phyloP scores from a whole-genome alignment of 2,888 invertebrate genomes.

The Anaspis maculata region DNA sequence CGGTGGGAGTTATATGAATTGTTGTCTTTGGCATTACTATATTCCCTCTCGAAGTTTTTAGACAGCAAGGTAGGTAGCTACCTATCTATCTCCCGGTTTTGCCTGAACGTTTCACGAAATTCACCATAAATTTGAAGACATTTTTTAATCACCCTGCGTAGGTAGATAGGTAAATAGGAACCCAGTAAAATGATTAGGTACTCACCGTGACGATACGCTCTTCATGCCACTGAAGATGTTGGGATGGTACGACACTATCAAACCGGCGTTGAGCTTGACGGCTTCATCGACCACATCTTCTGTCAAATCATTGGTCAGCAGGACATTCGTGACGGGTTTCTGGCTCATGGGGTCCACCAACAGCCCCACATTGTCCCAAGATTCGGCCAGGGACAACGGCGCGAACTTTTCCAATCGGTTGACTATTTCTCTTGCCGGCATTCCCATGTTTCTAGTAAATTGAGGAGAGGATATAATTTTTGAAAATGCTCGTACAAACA shows the following conservation, averaged over 20 bases:
- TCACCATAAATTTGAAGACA: too few relatives aligned
- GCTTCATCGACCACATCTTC: slow-evolving; percentile 82
- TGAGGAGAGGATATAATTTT: too few relatives aligned
- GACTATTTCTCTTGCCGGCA: slow-evolving; percentile 30
- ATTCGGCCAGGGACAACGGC: slow-evolving; percentile 62
- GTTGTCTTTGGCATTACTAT: too few relatives aligned
- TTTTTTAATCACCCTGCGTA: too few relatives aligned
- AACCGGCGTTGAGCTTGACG: slow-evolving; percentile 53
- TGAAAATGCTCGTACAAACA: slow-evolving; percentile 5
- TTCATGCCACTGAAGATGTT: slow-evolving; percentile 84
- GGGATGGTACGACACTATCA: slow-evolving; percentile 94
- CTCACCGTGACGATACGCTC: slow-evolving; percentile 70
- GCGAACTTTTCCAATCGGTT: slow-evolving; percentile 60
- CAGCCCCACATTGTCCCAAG: slow-evolving; percentile 94
- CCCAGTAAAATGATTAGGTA: too few relatives aligned
- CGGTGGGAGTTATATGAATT: too few relatives aligned
- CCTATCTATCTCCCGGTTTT: too few relatives aligned
- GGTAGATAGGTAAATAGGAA: too few relatives aligned
- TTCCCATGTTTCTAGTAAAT: slow-evolving; percentile 8
- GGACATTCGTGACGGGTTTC: slow-evolving; percentile 51
- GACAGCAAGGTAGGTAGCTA: too few relatives aligned
- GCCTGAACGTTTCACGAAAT: too few relatives aligned
- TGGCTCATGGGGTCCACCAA: slow-evolving; percentile 65
- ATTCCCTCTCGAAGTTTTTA: too few relatives aligned
- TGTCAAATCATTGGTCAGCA: slow-evolving; percentile 90